Percentiles rank a stretch among this genome's conserved stretches.
phyloP scores from a whole-genome alignment of 2,113 vertebrate genomes.

The Pseudolaguvia tuberculata region DNA sequence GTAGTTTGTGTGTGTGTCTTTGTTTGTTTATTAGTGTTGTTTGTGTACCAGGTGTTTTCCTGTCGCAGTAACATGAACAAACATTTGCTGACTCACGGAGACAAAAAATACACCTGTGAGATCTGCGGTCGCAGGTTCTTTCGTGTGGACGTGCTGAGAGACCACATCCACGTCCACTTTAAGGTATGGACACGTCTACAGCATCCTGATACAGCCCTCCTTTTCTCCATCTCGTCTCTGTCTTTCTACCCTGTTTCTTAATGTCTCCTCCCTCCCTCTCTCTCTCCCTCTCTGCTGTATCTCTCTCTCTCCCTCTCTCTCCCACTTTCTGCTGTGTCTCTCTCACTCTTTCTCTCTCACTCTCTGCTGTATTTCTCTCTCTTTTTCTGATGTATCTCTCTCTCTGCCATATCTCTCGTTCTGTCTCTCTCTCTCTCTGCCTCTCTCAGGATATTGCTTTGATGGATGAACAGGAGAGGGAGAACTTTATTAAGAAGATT shows the following conservation, averaged over 20 bases:
- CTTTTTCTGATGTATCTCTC: neutral
- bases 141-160: conserved; percentile 92
- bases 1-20: neutral
- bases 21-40: neutral
- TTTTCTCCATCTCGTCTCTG: no score
- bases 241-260: no score
- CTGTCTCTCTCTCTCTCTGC: neutral
- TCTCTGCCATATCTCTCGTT: neutral
- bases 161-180: conserved; percentile 98
- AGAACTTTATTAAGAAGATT: conserved; percentile 93
- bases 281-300: no score
- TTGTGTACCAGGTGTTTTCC: conserved; percentile 81
- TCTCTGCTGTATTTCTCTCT: no score
- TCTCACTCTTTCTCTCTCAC: no score
- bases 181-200: conserved; percentile 66
- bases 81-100: conserved; percentile 93
- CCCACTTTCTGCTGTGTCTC: no score
- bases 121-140: conserved; percentile 98
- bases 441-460: conserved; percentile 85
- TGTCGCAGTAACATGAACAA: conserved; percentile 99
- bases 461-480: conserved; percentile 94
- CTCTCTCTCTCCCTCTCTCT: no score
- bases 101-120: conserved; percentile 99
- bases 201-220: no score
- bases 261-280: no score